Percentiles rank a stretch among this genome's conserved stretches.
phyloP scores from a whole-genome alignment of 2,113 vertebrate species.

The Cryptoleucopteryx plumbea region DNA sequence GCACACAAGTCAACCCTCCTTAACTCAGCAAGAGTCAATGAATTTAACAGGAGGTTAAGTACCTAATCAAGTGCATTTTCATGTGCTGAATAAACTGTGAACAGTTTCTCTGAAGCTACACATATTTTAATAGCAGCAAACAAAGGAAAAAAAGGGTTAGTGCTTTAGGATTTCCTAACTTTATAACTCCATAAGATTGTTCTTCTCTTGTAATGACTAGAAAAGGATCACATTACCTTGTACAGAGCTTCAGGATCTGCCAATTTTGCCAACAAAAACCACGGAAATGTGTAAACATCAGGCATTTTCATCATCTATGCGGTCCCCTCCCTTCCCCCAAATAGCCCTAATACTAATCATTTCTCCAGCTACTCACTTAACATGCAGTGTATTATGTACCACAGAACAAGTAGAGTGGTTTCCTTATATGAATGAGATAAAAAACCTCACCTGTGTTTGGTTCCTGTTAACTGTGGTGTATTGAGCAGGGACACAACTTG shows the following conservation, averaged over 20 bases:
- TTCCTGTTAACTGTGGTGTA: neutral
- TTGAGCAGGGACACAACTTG: neutral
- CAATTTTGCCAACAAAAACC: neutral
- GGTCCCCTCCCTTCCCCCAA: neutral
- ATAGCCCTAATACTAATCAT: neutral
- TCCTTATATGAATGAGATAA: neutral
- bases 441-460: neutral
- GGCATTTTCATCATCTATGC: neutral
- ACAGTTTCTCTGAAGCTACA: neutral
- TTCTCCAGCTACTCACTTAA: neutral
- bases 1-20: neutral
- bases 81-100: neutral
- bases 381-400: neutral
- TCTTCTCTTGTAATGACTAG: neutral
- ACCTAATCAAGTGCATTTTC: neutral
- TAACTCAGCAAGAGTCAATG: neutral
- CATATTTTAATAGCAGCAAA: neutral
- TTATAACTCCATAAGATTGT: neutral
- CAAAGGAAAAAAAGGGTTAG: neutral
- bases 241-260: neutral
- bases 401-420: neutral
- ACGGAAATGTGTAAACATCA: neutral
- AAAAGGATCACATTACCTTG: neutral
- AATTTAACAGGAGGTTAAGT: neutral
- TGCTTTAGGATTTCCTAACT: neutral